A percentile compares a stretch with the other conserved stretches of the same genome.
phyloP scores from a whole-genome alignment of 2,797 vertebrate genomes.

The Anas capensis region DNA sequence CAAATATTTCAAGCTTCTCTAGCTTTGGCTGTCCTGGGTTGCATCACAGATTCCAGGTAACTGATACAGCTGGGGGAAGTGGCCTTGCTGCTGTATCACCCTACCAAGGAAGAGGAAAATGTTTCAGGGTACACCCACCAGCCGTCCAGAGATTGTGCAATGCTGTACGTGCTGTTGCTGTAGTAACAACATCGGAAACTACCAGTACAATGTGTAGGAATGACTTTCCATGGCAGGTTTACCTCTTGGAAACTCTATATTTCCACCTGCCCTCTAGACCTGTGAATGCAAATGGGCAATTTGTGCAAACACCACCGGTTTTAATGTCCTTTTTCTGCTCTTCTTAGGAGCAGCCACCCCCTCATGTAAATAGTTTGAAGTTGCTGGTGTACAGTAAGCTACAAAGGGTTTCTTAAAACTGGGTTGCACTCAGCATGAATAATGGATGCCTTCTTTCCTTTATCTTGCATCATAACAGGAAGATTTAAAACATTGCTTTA shows the following conservation, averaged over 20 bases:
- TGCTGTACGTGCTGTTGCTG: constrained; percentile 34
- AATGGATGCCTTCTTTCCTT: constrained; percentile 30
- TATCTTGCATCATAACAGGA: background rate
- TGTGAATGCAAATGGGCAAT: background rate
- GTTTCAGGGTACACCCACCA: background rate
- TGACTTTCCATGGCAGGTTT: background rate
- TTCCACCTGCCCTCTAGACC: background rate
- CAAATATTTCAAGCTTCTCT: background rate
- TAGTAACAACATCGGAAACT: background rate
- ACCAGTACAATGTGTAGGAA: background rate
- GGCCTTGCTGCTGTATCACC: fast-evolving
- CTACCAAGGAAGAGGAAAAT: background rate
- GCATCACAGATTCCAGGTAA: fast-evolving
- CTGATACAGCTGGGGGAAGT: fast-evolving
- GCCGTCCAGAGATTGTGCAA: background rate
- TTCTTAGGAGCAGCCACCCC: background rate
- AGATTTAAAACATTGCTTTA: constrained; percentile 3
- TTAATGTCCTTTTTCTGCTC: background rate
- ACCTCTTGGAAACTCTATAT: background rate
- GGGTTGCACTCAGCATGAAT: background rate
- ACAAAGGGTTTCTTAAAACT: background rate
- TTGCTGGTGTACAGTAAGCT: background rate
- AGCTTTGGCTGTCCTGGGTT: background rate
- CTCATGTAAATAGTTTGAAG: background rate
- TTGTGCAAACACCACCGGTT: background rate